Base-by-base conservation (phyloP, 2,888 invertebrate species). In the Lissonota sp. region DNA sequence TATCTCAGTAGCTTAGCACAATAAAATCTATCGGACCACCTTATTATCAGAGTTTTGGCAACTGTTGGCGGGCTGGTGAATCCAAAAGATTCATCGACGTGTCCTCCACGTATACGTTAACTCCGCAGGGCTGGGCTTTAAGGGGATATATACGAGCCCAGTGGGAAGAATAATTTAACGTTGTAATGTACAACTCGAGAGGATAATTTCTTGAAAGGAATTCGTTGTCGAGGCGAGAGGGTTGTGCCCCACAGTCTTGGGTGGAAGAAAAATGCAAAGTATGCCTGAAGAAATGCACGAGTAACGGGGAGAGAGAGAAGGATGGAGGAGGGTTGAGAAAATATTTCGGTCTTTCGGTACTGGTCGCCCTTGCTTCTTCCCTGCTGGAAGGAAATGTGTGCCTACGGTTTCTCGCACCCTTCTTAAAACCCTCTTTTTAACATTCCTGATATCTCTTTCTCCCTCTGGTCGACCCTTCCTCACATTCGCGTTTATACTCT, bases 11-110 rank as follows among this genome's bases (percentile, higher is more conserved):
- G 44, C 44, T 44, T 14, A 40, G 62, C 81, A 57, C 84, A 85
- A 89, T 88, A 89, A 89, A 90, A 87, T 89, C 87, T 90, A 91
- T 91, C 91, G 89, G 88, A 87, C 87, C 84, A 86, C 86, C 89
- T 90, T 89, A 90, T 90, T 89, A 90, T 90, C 89, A 88, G 86
- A 90, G 85, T 91, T 39, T 55, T 90, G 91, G 90, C 90, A 88
- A 88, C 86, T 81, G 72, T 75, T 69, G 57, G 67, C 39, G n/a
- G 6, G 63, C 42, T 12, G 46, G 12, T 57, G 49, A 76, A 73
- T 60, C 26, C 46, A 16, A n/a, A 53, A 37, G 53, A 51, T 71
- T 8, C 66, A 66, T 75, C 66, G 40, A 75, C 67, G 76, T 75
- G 58, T 74, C 69, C 46, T 66, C 71, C 69, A 58, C 62, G 49